Evolutionary conservation across 2,888 invertebrate species (phyloP), one percentile per base, ranked within the genome.

Genomic region (Andrena bicolor): DNA sequence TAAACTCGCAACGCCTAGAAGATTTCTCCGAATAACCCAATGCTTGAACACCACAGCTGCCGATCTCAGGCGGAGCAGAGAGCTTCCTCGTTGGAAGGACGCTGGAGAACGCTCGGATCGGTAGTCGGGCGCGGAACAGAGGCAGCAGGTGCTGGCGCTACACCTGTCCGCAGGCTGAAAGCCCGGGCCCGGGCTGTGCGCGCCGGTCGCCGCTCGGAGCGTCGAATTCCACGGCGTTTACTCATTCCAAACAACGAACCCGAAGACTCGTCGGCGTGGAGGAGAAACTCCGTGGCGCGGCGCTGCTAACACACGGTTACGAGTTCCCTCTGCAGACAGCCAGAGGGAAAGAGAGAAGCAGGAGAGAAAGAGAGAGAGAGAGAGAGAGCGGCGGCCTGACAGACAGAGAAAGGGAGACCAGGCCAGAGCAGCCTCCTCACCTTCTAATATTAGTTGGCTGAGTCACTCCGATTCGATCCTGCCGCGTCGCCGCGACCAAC

Each of bases 221-320:
- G 86, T 90, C 90, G 90, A 91, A 91, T 91, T 91, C 91, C 91
- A 89, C 88, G 86, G 89, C 91, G 91, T 91, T 91, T 91, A 91
- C 91, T 91, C 91, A 91, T 90, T 88, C 90, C 89, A 91, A 90
- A 90, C 88, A 89, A 90, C 90, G 91, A 90, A 90, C 90, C 81
- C 87, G 81, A 88, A 88, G 84, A 87, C 85, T 82, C 73, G 76
- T 41, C 87, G 84, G 77, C 80, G 82, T 77, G 81, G 64, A 74
- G 80, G 87, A 81, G 83, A 81, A 81, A 85, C 86, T 82, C 77
- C 71, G 76, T 68, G 82, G 78, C 82, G 80, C 80, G 87, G 87
- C 85, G 85, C 85, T 85, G 69, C 69, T 56, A 61, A 61, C 61
- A 20, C 61, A 61, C 61, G 60, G 41, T 41, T 41, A 41, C 41